A percentile compares a stretch with the other conserved stretches of the same genome.
These are phyloP conservation scores for Musca vetustissima DNA, from an alignment of 1,140 invertebrate species.

Conservation along the genomic window DNA sequence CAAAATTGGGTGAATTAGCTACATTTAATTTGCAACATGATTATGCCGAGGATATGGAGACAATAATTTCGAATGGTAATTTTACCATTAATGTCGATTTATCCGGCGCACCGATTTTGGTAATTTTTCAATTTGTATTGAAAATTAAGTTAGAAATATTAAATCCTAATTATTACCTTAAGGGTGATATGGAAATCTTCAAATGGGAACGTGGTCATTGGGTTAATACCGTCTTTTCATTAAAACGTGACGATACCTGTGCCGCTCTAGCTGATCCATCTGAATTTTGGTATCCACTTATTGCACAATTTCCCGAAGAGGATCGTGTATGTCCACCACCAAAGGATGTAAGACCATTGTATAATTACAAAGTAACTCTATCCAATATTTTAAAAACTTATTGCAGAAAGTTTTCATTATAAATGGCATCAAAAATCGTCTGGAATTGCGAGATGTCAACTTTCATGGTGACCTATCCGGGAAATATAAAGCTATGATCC, in stretches of 20 bases:
- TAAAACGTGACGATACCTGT: conserved; percentile 17
- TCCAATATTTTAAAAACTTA: neutral
- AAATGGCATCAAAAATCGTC: conserved; percentile 7
- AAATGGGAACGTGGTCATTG: conserved; percentile 19
- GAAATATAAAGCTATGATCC: neutral
- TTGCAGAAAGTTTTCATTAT: neutral
- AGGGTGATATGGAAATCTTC: conserved; percentile 3
- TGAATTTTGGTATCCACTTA: conserved; percentile 8
- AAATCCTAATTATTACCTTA: neutral
- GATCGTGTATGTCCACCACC: conserved; percentile 15
- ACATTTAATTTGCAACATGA: conserved; percentile 1
- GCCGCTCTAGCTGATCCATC: neutral
- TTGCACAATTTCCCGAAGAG: neutral
- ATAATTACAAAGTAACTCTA: neutral
- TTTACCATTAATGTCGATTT: neutral
- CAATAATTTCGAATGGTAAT: conserved; percentile 12
- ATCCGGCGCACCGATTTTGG: neutral
- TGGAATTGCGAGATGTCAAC: neutral
- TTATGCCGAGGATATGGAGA: conserved; percentile 17
- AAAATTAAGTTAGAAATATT: neutral
- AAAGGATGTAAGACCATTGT: conserved; percentile 14
- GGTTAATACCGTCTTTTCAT: conserved; percentile 1
- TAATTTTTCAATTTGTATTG: neutral
- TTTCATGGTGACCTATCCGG: neutral
- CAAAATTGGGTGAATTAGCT: neutral